Evolutionary conservation across 2,113 vertebrate species (phyloP), one percentile per base, ranked within the genome.

Genomic region (Strix uralensis): DNA sequence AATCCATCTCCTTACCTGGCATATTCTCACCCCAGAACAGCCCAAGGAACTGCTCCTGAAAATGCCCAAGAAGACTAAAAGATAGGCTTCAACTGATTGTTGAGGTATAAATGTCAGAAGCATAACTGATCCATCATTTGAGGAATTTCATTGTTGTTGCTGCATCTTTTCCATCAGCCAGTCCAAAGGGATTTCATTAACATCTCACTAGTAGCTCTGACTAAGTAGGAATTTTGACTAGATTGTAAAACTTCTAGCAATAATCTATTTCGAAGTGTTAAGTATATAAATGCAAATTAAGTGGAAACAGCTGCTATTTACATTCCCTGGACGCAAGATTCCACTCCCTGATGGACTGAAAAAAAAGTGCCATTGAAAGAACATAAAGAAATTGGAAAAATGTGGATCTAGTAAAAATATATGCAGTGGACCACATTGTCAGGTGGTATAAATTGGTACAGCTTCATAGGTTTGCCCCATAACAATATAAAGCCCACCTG

Each of bases 281-380:
- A 90, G 51, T 49, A 77, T 66, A 51, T 81, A 86, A 93, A 88
- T 88, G 74, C 70, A 93, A 96, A 95, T 19, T 69, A 79, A 96
- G 54, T 95, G 77, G 92, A 85, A 96, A 80, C 78, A 96, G 94
- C 92, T 95, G 92, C 57, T 93, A 87, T 57, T 92, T 85, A 72
- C 54, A 57, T 82, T 83, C 58, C 75, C 67, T 86, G 79, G 67
- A 72, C 5, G 6, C 25, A 79, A 22, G 34, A 95, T 83, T 90
- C 52, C 40, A 38, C 10, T 95, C 72, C 59, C 55, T 84, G 26
- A 79, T 73, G 18, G 66, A 62, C 0, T 67, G 49, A 25, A 7
- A 22, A 23, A 59, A 74, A 44, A 46, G 55, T 13, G 52, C 58
- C 58, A 27, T 11, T 59, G 32, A 69, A 65, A 66, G 47, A 77